phyloP scores from a whole-genome alignment of 2,888 invertebrate species.

The Dryocosmus kuriphilus region DNA sequence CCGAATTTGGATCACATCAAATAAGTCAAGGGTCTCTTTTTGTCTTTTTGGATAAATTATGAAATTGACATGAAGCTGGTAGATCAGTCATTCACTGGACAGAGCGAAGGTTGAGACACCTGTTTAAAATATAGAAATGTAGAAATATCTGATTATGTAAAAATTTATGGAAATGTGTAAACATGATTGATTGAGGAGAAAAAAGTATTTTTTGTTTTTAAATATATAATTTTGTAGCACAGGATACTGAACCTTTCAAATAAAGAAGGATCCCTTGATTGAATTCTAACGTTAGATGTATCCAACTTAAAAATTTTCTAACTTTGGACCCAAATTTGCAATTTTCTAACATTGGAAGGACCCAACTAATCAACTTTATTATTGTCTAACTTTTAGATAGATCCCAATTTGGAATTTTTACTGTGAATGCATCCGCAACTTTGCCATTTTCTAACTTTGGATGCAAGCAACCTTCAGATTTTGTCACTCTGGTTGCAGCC shows the following conservation, averaged over 20 bases:
- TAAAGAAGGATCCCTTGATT: too few relatives aligned
- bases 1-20: slow-evolving; percentile 2
- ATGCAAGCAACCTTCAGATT: too few relatives aligned
- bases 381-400: too few relatives aligned
- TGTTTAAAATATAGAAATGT: too few relatives aligned
- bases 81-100: background rate
- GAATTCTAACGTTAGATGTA: background rate
- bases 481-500: too few relatives aligned
- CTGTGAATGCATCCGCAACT: too few relatives aligned
- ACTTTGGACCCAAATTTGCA: too few relatives aligned
- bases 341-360: too few relatives aligned
- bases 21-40: background rate
- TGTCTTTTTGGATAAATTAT: background rate
- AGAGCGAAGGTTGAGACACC: background rate
- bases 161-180: background rate
- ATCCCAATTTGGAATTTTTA: too few relatives aligned
- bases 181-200: background rate
- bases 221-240: background rate
- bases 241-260: background rate
- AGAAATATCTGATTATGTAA: slow-evolving; percentile 32
- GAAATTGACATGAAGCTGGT: background rate
- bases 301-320: too few relatives aligned
- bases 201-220: background rate
- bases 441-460: too few relatives aligned
- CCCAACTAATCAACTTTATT: too few relatives aligned